Evolutionary conservation across 2,797 vertebrate species (phyloP).

Genomic region (Smutsia gigantea): DNA sequence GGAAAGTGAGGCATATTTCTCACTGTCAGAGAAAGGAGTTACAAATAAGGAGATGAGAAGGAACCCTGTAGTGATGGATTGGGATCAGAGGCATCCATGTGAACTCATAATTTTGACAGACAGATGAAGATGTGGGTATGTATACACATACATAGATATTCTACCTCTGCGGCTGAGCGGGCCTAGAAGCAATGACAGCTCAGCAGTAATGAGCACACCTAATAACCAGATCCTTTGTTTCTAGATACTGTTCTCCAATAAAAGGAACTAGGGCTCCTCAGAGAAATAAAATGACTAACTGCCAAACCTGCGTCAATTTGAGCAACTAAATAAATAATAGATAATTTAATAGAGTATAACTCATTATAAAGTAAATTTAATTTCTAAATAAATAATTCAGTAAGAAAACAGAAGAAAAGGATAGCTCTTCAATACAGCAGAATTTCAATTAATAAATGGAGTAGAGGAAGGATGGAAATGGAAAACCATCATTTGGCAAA

Average conservation of each 20-base stretch:
- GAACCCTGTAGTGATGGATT: neutral
- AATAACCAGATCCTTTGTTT: neutral
- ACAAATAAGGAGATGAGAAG: neutral
- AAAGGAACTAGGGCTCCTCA: neutral
- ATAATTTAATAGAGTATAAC: neutral
- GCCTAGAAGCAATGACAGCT: neutral
- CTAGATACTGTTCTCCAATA: neutral
- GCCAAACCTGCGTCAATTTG: neutral
- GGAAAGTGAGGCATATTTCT: neutral
- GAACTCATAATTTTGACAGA: neutral
- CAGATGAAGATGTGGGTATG: neutral
- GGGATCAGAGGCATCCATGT: neutral
- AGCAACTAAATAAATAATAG: neutral
- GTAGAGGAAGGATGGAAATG: neutral
- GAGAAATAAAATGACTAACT: neutral
- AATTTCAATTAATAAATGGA: neutral
- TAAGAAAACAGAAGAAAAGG: neutral
- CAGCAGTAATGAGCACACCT: neutral
- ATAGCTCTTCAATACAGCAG: neutral
- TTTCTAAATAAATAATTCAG: neutral
- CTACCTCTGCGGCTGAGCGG: neutral
- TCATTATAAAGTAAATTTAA: neutral
- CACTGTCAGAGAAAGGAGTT: neutral
- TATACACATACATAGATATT: fast-evolving
- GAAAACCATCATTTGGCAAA: neutral